Evolutionary conservation across 1,140 invertebrate species (phyloP).

Genomic region (Adelges cooleyi): DNA sequence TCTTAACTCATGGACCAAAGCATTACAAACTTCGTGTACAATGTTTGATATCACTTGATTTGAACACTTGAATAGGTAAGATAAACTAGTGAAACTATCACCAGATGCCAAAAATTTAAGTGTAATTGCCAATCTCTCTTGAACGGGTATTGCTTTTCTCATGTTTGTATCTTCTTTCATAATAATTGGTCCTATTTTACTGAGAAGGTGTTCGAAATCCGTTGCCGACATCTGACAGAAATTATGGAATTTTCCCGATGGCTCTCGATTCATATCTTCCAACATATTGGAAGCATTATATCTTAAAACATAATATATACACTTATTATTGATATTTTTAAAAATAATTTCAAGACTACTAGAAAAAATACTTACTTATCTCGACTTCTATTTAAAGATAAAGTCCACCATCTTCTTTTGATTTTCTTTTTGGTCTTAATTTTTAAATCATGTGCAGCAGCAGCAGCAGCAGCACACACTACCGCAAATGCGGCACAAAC

Average conservation of each 20-base stretch:
- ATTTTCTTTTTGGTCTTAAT: neutral
- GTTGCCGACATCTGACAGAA: conserved; percentile 30
- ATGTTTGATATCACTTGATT: neutral
- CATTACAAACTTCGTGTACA: neutral
- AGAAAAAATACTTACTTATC: conserved; percentile 2
- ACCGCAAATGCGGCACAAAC: neutral
- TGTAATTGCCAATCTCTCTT: neutral
- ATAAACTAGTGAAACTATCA: neutral
- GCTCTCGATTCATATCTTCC: neutral
- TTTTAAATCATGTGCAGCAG: neutral
- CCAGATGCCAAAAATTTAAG: neutral
- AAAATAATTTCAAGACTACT: neutral
- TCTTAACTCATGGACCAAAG: neutral
- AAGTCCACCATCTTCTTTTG: neutral
- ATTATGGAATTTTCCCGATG: conserved; percentile 15
- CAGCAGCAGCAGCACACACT: neutral
- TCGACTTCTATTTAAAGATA: conserved; percentile 5
- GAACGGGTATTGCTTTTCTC: neutral
- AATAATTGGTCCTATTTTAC: neutral
- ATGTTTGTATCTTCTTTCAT: neutral
- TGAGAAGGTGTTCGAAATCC: neutral
- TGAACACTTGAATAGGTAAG: neutral
- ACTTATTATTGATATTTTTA: neutral
- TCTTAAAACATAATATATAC: neutral
- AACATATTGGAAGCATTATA: neutral